These are phyloP conservation scores for Aphodius sticticus DNA, from an alignment of 2,888 invertebrate species.

Conservation along the genomic window DNA sequence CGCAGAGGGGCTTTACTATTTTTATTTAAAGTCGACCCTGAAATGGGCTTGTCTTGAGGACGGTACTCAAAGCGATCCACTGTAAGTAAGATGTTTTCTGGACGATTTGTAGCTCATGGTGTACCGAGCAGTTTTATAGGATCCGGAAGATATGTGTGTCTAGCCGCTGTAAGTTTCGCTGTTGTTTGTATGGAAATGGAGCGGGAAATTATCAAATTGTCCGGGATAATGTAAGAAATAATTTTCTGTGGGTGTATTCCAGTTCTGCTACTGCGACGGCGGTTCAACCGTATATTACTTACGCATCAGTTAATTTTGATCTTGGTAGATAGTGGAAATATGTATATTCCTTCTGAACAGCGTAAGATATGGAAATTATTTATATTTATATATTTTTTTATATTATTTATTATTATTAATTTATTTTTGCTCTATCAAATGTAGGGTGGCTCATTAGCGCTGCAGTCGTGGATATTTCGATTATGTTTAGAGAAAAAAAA, in stretches of 20 bases:
- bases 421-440: no score
- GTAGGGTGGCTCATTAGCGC: no score
- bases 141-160: not conserved
- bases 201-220: not conserved
- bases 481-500: no score
- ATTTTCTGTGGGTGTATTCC: not conserved
- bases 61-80: not conserved
- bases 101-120: not conserved
- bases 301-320: no score
- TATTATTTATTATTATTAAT: no score
- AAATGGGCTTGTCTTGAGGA: not conserved
- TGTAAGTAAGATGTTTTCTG: not conserved
- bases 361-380: no score
- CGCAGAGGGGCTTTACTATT: not conserved
- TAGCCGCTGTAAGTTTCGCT: not conserved
- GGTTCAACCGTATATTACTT: no score
- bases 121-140: not conserved
- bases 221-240: not conserved
- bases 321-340: no score
- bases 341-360: no score
- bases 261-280: no score
- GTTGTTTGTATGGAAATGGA: not conserved
- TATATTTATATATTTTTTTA: no score
- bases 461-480: no score
- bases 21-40: not conserved